phyloP scores from a whole-genome alignment of 2,797 vertebrate species.

The Channallabes apus region DNA sequence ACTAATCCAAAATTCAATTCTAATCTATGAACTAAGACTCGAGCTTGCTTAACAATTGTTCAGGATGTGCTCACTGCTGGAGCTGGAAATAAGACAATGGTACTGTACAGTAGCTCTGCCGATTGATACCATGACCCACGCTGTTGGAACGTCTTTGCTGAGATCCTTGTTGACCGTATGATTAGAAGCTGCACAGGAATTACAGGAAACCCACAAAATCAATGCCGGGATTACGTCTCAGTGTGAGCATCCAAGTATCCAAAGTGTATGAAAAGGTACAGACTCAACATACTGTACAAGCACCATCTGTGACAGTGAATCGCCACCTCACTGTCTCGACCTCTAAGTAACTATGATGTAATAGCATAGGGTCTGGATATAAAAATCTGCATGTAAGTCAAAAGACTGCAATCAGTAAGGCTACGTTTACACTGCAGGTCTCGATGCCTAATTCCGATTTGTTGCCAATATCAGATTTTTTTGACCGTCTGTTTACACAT shows the following conservation, averaged over 20 bases:
- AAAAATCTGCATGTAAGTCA: no score
- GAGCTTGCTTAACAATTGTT: conserved; percentile 57
- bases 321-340: no score
- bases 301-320: no score
- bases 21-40: conserved; percentile 60
- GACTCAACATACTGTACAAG: no score
- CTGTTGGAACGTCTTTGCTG: neutral
- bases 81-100: conserved; percentile 26
- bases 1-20: conserved; percentile 66
- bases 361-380: no score
- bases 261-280: neutral
- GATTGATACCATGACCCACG: neutral
- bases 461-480: no score
- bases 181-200: neutral
- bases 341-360: no score
- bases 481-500: no score
- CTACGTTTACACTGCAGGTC: no score
- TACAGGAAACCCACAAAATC: conserved; percentile 27
- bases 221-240: conserved; percentile 29
- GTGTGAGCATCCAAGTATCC: neutral
- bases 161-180: neutral
- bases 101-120: conserved; percentile 19
- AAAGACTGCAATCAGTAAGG: no score
- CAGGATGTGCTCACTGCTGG: conserved; percentile 41
- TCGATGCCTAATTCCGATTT: no score